Percentiles rank a stretch among this genome's conserved stretches.
Evolutionary conservation across 2,113 vertebrate species (phyloP).

Genomic region (Melospiza georgiana): DNA sequence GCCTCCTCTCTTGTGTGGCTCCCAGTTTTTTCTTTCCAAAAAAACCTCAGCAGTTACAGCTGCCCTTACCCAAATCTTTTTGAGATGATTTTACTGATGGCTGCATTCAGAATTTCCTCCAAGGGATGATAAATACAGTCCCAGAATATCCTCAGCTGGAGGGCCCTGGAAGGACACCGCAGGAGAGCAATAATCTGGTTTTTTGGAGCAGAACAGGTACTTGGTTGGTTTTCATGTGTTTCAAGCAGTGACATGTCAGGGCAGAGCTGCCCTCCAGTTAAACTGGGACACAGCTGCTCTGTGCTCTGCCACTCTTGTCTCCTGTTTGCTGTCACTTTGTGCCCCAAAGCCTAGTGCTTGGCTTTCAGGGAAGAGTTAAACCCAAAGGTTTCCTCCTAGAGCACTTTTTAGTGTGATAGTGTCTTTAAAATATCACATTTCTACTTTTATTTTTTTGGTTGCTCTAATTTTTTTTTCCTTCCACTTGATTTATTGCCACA

Average conservation of each 20-base stretch:
- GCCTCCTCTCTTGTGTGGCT: not conserved
- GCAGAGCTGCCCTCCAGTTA: not conserved
- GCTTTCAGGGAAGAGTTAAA: not conserved
- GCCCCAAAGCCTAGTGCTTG: rapidly evolving
- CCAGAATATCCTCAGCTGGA: not conserved
- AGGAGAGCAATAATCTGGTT: not conserved
- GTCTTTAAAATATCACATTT: not conserved
- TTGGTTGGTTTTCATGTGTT: not conserved
- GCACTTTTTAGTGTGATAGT: not conserved
- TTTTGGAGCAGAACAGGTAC: not conserved
- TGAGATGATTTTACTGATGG: not conserved
- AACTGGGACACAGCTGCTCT: not conserved
- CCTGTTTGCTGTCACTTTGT: not conserved
- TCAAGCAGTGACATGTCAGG: not conserved
- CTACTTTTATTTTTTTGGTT: not conserved
- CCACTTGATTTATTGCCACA: not conserved
- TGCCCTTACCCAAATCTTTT: no score
- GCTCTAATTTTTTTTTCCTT: not conserved
- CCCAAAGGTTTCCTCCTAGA: not conserved
- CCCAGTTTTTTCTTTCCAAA: not conserved
- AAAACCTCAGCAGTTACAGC: not conserved
- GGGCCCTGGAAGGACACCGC: not conserved
- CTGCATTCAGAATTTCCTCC: not conserved
- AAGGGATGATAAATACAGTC: not conserved
- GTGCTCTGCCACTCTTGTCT: not conserved